Base-by-base conservation (phyloP, 23 tunicate genomes). In the Clavelina lepadiformis region DNA sequence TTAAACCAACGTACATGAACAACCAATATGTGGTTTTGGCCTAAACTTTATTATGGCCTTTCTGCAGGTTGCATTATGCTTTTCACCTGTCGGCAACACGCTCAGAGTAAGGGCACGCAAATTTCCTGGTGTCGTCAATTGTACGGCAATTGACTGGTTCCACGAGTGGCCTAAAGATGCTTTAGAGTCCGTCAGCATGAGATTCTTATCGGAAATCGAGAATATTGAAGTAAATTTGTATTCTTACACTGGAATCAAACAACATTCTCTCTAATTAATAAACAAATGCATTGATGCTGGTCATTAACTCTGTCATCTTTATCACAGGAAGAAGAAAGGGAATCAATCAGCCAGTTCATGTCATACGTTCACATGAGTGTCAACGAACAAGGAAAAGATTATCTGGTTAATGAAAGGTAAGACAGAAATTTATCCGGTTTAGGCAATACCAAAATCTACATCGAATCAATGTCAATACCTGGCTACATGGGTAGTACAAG, bases 91-190 rank as follows among this genome's bases (percentile, higher is more conserved):
- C 28, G 98, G 98, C 3, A 82, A 73, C 69, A 91, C 82, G 32
- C 86, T 91, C 58, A 80, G 98, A 15, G 92, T 91, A 2, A 58
- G 98, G 1, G 98, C 98, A 8, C 75, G 98, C 20, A 91, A 91
- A 52, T 91, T 91, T 53, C 98, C 98, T 1, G 98, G 86, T 1
- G 91, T 91, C 8, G 98, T 91, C 72, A 91, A 91, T 68, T 91
- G 98, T 73, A 91, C 98, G 3, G 82, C 98, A 44, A 91, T 91
- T n/a, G 98, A 91, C 67, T 91, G 98, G 98, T 91, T 91, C 80
- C 98, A 91, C 63, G 98, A 91, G 36, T 91, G 98, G 98, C 98
- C 98, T 28, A 56, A 91, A 63, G 98, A 91, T 61, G 98, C 98
- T 13, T 54, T 91, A 58, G 86, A 82, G 51, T 82, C 91, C 44